Percentiles rank a stretch among this genome's conserved stretches.
These are phyloP conservation scores for Neuroscelio doddi DNA, from an alignment of 2,888 invertebrate species.

Conservation along the genomic window DNA sequence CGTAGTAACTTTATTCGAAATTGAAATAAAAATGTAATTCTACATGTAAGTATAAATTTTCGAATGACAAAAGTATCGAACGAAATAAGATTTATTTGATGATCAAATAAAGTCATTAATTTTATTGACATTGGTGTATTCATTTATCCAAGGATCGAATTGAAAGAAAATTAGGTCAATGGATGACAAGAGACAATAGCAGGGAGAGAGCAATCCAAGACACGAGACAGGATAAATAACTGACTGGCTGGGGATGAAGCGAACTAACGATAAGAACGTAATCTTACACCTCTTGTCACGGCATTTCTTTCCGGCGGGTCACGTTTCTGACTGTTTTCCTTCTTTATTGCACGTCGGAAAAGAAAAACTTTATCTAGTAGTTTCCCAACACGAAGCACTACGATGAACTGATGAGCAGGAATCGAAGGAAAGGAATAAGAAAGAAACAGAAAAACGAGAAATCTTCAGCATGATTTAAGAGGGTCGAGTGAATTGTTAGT, in stretches of 20 bases:
- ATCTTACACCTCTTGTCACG: conserved; percentile 63
- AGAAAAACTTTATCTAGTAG: conserved; percentile 34
- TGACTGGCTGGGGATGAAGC: conserved; percentile 25
- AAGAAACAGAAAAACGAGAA: conserved; percentile 33
- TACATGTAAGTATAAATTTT: too few species aligned
- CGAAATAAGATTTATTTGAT: too few species aligned
- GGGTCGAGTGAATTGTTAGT: conserved; percentile 40
- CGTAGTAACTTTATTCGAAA: too few species aligned
- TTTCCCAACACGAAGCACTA: conserved; percentile 19
- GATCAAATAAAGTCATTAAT: too few species aligned
- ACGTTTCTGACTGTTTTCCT: conserved; percentile 62
- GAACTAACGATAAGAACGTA: conserved; percentile 63
- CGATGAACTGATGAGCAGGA: conserved; percentile 33
- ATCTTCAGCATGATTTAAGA: conserved; percentile 29
- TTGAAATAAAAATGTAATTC: too few species aligned
- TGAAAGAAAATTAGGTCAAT: conserved; percentile 68
- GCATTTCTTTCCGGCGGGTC: conserved; percentile 50
- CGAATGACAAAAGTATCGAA: too few species aligned
- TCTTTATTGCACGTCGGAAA: conserved; percentile 60
- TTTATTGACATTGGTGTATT: conserved; percentile 51
- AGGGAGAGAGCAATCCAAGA: conserved; percentile 54
- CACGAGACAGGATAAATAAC: conserved; percentile 64
- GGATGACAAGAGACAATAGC: conserved; percentile 39
- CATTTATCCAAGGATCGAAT: conserved; percentile 65
- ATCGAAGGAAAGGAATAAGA: conserved; percentile 20